Conservation (phyloP, 2,797 vertebrate genomes). For the Brachymystax lenok region DNA sequence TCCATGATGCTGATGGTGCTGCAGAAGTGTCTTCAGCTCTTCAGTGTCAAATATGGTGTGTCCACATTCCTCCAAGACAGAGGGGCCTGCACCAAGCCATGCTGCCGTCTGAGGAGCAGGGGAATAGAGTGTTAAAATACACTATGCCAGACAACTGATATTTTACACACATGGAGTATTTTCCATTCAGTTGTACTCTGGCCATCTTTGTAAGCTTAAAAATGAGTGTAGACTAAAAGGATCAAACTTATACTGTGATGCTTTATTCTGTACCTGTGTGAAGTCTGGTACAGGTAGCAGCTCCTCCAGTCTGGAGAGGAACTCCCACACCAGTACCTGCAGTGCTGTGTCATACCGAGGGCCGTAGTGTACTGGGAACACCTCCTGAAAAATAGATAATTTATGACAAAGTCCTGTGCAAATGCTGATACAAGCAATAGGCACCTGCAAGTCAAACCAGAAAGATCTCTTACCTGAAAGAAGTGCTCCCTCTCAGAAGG, state of each 20-base stretch:
- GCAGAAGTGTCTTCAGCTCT: conserved; percentile 66
- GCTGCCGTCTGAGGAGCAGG: conserved; percentile 63
- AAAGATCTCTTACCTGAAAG: neutral
- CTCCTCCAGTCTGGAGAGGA: conserved; percentile 81
- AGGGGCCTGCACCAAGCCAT: conserved; percentile 67
- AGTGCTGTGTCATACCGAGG: conserved; percentile 74
- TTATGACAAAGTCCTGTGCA: too few relatives aligned
- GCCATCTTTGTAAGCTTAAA: too few relatives aligned
- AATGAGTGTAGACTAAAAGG: too few relatives aligned
- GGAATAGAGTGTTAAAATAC: neutral
- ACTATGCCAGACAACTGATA: too few relatives aligned
- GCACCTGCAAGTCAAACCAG: neutral
- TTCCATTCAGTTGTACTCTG: too few relatives aligned
- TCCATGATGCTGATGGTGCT: conserved; percentile 71
- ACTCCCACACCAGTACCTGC: conserved; percentile 81
- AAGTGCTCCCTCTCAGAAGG: neutral
- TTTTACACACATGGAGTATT: too few relatives aligned
- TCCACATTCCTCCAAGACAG: conserved; percentile 67
- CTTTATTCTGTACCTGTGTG: conserved; percentile 32
- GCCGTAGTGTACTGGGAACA: too few relatives aligned
- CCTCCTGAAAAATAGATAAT: too few relatives aligned
- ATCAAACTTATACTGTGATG: too few relatives aligned
- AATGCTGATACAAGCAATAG: too few relatives aligned
- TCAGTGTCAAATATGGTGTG: conserved; percentile 66
- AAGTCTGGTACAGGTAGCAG: conserved; percentile 77